A percentile compares a stretch with the other conserved stretches of the same genome.
Conservation (phyloP, 2,888 invertebrate species). For the Cheilosia soror region DNA sequence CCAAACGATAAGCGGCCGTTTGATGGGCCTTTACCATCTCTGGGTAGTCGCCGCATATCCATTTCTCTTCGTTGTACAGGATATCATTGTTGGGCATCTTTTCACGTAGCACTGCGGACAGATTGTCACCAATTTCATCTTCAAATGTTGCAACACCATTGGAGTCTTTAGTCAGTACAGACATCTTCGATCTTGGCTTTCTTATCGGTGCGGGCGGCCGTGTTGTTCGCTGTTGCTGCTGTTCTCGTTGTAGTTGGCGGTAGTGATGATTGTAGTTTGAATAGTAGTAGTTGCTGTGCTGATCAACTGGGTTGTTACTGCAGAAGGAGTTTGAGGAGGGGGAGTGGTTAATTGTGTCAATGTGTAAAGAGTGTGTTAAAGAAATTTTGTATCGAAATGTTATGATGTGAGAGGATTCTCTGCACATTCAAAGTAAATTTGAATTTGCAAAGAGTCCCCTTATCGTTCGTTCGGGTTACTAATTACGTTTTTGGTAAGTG, state of each 20-base stretch:
- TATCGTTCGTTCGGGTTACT: background rate
- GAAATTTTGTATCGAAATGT: slow-evolving; percentile 16
- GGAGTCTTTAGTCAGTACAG: slow-evolving; percentile 47
- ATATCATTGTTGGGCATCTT: slow-evolving; percentile 70
- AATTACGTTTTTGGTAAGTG: slow-evolving; percentile 56
- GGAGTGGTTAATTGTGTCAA: slow-evolving; percentile 36
- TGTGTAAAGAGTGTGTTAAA: slow-evolving; percentile 21
- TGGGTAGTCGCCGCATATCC: slow-evolving; percentile 51
- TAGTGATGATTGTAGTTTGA: slow-evolving; percentile 40
- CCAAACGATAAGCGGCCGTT: slow-evolving; percentile 40
- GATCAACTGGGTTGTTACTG: slow-evolving; percentile 51
- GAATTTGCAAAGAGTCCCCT: slow-evolving; percentile 19
- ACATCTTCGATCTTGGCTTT: slow-evolving; percentile 47
- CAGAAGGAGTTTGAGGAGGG: slow-evolving; percentile 16
- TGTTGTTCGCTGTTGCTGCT: slow-evolving; percentile 25
- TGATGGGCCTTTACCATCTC: slow-evolving; percentile 47
- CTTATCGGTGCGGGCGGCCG: background rate
- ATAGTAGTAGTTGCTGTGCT: slow-evolving; percentile 36
- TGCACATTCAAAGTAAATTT: slow-evolving; percentile 5
- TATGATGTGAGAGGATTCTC: background rate
- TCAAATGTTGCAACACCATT: slow-evolving; percentile 39
- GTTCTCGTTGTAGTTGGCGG: slow-evolving; percentile 20
- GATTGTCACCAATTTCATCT: slow-evolving; percentile 52
- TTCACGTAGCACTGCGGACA: slow-evolving; percentile 64
- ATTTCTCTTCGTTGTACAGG: slow-evolving; percentile 64